A percentile compares a stretch with the other conserved stretches of the same genome.
phyloP scores from a whole-genome alignment of 2,113 vertebrate species.

The Microtus pennsylvanicus region DNA sequence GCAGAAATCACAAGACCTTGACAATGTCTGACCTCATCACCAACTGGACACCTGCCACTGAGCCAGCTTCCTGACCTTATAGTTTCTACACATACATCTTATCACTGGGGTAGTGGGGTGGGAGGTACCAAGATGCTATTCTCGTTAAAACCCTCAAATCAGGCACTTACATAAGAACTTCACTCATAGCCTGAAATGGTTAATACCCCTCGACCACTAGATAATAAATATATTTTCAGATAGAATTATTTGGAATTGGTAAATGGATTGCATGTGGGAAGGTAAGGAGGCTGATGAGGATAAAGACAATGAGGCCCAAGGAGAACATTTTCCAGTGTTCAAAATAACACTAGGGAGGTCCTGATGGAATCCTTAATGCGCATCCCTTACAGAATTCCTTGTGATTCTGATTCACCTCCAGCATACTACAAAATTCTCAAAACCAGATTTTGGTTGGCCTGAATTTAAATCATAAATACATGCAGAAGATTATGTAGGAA shows the following conservation, averaged over 20 bases:
- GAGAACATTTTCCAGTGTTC: neutral
- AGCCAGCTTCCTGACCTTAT: neutral
- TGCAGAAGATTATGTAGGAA: neutral
- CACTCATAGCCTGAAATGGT: neutral
- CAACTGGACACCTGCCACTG: neutral
- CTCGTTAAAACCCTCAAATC: neutral
- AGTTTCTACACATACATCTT: neutral
- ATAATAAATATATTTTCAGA: neutral
- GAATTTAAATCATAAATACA: constrained; percentile 53
- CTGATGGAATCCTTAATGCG: neutral
- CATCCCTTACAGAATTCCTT: constrained; percentile 3
- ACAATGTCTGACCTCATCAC: neutral
- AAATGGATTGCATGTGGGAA: neutral
- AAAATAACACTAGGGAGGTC: neutral
- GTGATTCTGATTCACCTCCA: neutral
- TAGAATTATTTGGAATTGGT: constrained; percentile 28
- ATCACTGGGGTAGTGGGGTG: neutral
- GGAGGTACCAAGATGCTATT: neutral
- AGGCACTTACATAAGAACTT: neutral
- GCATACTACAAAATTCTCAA: constrained; percentile 31
- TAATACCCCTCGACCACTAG: neutral
- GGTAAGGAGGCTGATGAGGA: neutral
- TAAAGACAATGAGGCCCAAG: neutral
- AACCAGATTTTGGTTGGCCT: constrained; percentile 40
- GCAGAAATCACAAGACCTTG: neutral